phyloP scores from a whole-genome alignment of 2,888 invertebrate species.

The Synanthedon tipuliformis region DNA sequence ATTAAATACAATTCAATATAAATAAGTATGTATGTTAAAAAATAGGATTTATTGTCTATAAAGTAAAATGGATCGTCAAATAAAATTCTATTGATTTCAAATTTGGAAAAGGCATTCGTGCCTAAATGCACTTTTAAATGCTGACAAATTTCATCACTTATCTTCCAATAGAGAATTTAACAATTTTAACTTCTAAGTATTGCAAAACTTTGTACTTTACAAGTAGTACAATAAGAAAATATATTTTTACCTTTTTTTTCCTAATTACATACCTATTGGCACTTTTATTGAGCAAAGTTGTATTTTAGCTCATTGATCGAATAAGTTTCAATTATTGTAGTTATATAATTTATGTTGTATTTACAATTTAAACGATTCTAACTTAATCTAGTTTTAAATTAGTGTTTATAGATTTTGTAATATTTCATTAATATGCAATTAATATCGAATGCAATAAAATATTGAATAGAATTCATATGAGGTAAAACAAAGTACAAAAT shows the following conservation, averaged over 20 bases:
- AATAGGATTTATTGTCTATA: not conserved
- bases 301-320: not conserved
- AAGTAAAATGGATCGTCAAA: not conserved
- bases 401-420: not conserved
- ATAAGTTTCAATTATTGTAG: not conserved
- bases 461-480: slow-evolving; percentile 1
- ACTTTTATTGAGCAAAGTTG: not conserved
- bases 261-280: not conserved
- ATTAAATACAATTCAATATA: not conserved
- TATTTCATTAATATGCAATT: not conserved
- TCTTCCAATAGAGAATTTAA: not conserved
- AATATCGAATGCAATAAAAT: not conserved
- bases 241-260: not conserved
- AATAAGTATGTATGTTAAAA: not conserved
- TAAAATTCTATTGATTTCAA: not conserved
- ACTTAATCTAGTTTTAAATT: not conserved
- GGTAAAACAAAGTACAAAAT: not conserved
- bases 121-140: not conserved
- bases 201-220: not conserved
- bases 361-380: not conserved
- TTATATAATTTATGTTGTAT: not conserved
- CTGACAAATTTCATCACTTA: not conserved
- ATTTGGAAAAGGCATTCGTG: not conserved
- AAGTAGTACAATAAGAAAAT: not conserved
- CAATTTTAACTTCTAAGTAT: not conserved